Base-by-base conservation (phyloP, 35 echinoderm and acorn worm species). In the Amphiura filiformis region DNA sequence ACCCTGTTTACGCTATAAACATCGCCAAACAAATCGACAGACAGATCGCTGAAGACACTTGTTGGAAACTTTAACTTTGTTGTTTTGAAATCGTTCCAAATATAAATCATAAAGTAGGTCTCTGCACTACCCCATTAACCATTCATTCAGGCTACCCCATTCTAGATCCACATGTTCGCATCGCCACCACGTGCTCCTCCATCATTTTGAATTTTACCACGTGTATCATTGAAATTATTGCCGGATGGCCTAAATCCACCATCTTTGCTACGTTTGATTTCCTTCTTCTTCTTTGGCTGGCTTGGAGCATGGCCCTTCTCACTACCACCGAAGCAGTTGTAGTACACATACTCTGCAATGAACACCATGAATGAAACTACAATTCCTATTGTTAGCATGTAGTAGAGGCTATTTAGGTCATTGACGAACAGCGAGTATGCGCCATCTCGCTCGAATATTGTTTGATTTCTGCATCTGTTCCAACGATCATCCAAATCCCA, bases 331-430 rank as follows among this genome's bases (percentile, higher is more conserved):
- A 12, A 17, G 31, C 34, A 39, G 3, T 40, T 75, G 35, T 20
- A 90, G 23, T 39, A 81, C 64, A 88, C 49, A 0, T 76, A 20
- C 38, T 94, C 92, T 34, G 80, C 56, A 0, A 90, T 17, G 39
- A 94, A 85, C 13, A 90, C 83, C 17, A 87, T 0, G 9, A 90
- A 44, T 23, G 44, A 79, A 37, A 41, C 56, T 36, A 77, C 80
- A 38, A 87, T 41, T 20, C 92, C 92, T 32, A 94, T 61, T 1
- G 85, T 15, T 20, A 94, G 56, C 12, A 94, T 26, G 77, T 65
- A 86, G 76, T 90, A 94, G 20, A 94, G 37, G 30, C 92, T 84
- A 26, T 77, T 32, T 32, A 94, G 32, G 57, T 94, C 92, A 39
- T 41, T 40, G 32, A 82, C 28, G 23, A 83, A 81, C 28, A 77